phyloP scores from a whole-genome alignment of 2,888 invertebrate species.

The Philaethria dido region DNA sequence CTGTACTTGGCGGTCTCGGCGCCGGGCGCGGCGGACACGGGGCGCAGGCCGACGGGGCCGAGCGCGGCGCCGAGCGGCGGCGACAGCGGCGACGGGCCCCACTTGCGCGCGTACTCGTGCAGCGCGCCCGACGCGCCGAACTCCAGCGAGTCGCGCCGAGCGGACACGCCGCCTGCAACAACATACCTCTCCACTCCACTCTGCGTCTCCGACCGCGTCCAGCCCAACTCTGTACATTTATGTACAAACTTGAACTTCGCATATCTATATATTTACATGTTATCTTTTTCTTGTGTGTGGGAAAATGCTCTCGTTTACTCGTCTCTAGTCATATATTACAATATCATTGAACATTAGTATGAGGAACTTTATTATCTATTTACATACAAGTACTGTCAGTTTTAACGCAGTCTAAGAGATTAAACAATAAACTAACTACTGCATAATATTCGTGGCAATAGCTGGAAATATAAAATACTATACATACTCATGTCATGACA shows the following conservation, averaged over 20 bases:
- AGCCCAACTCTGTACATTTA: conserved; percentile 43
- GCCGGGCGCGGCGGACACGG: conserved; percentile 90
- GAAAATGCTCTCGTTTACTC: background rate
- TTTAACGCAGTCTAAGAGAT: background rate
- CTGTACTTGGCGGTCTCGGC: conserved; percentile 93
- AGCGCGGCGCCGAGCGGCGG: conserved; percentile 88
- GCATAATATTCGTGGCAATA: background rate
- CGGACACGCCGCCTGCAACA: conserved; percentile 65
- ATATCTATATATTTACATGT: conserved; percentile 33
- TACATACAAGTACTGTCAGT: background rate
- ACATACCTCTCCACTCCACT: conserved; percentile 49
- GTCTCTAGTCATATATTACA: conserved; percentile 5
- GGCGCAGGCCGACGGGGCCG: conserved; percentile 86
- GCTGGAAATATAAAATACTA: too few relatives aligned
- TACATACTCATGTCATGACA: background rate
- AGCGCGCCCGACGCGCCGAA: conserved; percentile 78
- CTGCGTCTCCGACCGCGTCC: conserved; percentile 32
- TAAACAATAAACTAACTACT: background rate
- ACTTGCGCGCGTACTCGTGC: conserved; percentile 83
- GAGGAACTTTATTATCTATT: conserved; percentile 5
- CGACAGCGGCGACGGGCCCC: conserved; percentile 85
- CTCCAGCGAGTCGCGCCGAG: conserved; percentile 84
- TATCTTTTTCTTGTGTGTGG: background rate
- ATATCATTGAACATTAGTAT: background rate
- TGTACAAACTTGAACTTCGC: conserved; percentile 42